A percentile compares a stretch with the other conserved stretches of the same genome.
phyloP scores from a whole-genome alignment of 2,888 invertebrate genomes.

The Muschampia plurimacula region DNA sequence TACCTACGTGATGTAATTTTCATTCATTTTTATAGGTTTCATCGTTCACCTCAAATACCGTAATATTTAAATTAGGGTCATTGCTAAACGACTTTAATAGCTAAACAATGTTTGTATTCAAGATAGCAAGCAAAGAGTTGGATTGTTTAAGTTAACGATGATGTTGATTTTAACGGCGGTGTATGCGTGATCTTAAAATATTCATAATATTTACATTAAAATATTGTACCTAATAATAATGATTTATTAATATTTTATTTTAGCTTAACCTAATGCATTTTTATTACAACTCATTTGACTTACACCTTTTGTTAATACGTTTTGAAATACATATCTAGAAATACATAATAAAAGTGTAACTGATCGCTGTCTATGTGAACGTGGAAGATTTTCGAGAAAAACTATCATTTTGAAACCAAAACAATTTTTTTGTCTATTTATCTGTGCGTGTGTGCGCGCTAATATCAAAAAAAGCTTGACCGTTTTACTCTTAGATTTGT shows the following conservation, averaged over 20 bases:
- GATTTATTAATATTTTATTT: not conserved
- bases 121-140: constrained; percentile 15
- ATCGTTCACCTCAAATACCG: constrained; percentile 57
- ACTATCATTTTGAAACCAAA: too few relatives aligned
- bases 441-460: too few relatives aligned
- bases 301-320: too few relatives aligned
- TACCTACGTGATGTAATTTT: constrained; percentile 49
- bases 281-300: too few relatives aligned
- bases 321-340: too few relatives aligned
- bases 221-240: not conserved
- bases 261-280: too few relatives aligned
- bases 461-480: too few relatives aligned
- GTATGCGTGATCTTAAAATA: not conserved
- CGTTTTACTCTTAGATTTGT: too few relatives aligned
- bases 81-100: constrained; percentile 19
- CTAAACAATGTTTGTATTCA: constrained; percentile 24
- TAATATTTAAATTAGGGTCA: constrained; percentile 70
- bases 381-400: too few relatives aligned
- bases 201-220: not conserved
- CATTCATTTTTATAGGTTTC: constrained; percentile 61
- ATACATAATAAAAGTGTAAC: too few relatives aligned
- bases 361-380: too few relatives aligned
- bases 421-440: too few relatives aligned
- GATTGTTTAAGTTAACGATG: constrained; percentile 24
- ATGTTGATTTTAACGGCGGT: constrained; percentile 5